Base-by-base conservation (phyloP, 1,140 invertebrate genomes). In the Bombyx mandarina region DNA sequence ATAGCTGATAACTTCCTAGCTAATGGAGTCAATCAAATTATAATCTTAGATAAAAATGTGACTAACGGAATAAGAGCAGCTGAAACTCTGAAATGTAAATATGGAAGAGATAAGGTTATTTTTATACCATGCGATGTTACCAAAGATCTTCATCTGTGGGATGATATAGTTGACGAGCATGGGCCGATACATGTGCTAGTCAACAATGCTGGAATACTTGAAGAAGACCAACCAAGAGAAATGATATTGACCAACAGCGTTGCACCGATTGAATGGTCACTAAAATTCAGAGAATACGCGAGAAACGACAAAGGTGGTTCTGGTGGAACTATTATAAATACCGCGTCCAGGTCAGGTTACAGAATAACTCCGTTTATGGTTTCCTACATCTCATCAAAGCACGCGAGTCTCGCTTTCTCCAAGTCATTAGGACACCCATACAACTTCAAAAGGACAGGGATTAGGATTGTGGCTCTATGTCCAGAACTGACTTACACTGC, bases 371-470 rank as follows among this genome's bases (percentile, higher is more conserved):
- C 89, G 46, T 89, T 89, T 60, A 66, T 90, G 54, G 92, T 93
- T 0, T 82, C 92, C n/a, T 94, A 94, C 67, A 86, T 88, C 3
- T 92, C 91, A 1, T 93, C 92, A 1, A 94, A 94, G 68, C 90
- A 91, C 63, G 93, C 89, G 8, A 86, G 90, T 7, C 77, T 90
- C 35, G 89, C 89, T 43, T 88, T 90, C 50, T 90, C 89, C 0
- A 86, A 83, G 22, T 89, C 89, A 5, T 78, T 90, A 47, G 89
- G 91, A 63, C 82, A 90, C 62, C 62, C 75, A 46, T 88, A 83
- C 56, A 88, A 89, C 76, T 89, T 82, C 59, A 88, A 89, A 54
- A 86, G 88, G 76, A 88, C 84, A 22, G 90, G 90, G n/a, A 82
- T 91, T 0, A 78, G 86, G 52, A 88, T 90, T 35, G 62, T 91